Conservation (phyloP, 92 coral and sea anemone genomes). For the Heteractis magnifica region DNA sequence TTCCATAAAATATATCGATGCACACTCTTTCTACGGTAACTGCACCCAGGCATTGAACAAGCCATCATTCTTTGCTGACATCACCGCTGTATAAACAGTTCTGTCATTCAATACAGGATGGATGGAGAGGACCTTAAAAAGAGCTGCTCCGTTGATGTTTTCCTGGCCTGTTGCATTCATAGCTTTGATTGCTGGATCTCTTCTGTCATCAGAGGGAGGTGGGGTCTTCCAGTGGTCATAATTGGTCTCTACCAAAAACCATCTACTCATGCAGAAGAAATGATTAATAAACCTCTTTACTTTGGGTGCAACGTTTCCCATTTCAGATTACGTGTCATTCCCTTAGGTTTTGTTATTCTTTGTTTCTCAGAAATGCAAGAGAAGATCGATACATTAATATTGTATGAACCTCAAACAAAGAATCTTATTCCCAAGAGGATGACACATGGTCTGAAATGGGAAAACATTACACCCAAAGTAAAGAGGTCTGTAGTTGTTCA, state of each 20-base stretch:
- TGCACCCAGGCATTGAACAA: conserved; percentile 81
- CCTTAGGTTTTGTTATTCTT: too few relatives aligned
- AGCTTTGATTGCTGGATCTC: conserved; percentile 75
- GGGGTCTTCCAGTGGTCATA: conserved; percentile 95
- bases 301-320: too few relatives aligned
- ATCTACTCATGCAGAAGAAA: conserved; percentile 24
- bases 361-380: too few relatives aligned
- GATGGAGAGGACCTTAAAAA: conserved; percentile 68
- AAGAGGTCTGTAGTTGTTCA: too few relatives aligned
- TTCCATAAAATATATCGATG: not conserved
- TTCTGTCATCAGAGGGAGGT: conserved; percentile 85
- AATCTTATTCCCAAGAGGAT: too few relatives aligned
- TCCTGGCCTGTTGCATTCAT: conserved; percentile 65
- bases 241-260: conserved; percentile 94
- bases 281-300: too few relatives aligned
- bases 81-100: conserved; percentile 77
- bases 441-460: too few relatives aligned
- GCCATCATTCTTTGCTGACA: conserved; percentile 74
- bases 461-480: too few relatives aligned
- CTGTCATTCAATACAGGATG: conserved; percentile 58
- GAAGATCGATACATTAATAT: too few relatives aligned
- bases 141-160: conserved; percentile 52
- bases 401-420: too few relatives aligned
- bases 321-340: too few relatives aligned
- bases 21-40: conserved; percentile 24